A percentile compares a stretch with the other conserved stretches of the same genome.
These are phyloP conservation scores for Ariopsis seemanni DNA, from an alignment of 2,113 vertebrate genomes.

Conservation along the genomic window DNA sequence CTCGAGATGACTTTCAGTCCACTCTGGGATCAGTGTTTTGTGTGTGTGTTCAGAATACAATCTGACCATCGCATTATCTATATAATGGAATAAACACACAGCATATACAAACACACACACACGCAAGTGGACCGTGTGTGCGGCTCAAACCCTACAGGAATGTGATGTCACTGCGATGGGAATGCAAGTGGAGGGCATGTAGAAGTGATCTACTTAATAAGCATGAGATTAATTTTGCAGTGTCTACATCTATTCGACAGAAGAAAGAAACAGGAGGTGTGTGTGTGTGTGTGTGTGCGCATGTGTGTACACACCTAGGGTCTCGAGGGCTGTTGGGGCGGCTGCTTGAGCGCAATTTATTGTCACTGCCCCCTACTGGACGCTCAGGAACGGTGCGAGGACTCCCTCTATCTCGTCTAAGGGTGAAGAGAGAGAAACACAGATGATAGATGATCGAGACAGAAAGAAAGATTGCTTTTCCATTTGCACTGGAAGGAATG, in stretches of 20 bases:
- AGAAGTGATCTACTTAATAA: not conserved
- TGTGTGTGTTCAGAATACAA: not conserved
- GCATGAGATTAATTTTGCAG: not conserved
- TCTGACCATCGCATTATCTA: not conserved
- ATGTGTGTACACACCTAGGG: constrained; percentile 59
- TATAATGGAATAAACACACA: not conserved
- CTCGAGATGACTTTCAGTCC: not conserved
- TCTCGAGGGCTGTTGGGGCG: constrained; percentile 75
- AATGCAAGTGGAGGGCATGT: not conserved
- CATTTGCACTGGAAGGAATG: not conserved
- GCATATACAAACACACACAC: not conserved
- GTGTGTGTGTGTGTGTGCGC: not conserved
- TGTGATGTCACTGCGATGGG: not conserved
- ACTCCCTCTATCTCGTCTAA: constrained; percentile 65
- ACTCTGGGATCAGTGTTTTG: not conserved
- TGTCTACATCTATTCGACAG: not conserved
- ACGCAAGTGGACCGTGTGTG: not conserved
- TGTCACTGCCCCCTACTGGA: constrained; percentile 65
- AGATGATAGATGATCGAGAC: not conserved
- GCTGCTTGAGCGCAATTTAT: constrained; percentile 65
- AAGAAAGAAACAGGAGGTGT: not conserved
- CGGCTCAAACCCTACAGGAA: not conserved
- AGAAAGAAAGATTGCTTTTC: not conserved
- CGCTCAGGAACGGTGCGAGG: constrained; percentile 69
- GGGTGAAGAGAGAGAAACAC: not conserved